These are phyloP conservation scores for Aporrectodea caliginosa DNA, from an alignment of 1,140 invertebrate genomes.

Conservation along the genomic window DNA sequence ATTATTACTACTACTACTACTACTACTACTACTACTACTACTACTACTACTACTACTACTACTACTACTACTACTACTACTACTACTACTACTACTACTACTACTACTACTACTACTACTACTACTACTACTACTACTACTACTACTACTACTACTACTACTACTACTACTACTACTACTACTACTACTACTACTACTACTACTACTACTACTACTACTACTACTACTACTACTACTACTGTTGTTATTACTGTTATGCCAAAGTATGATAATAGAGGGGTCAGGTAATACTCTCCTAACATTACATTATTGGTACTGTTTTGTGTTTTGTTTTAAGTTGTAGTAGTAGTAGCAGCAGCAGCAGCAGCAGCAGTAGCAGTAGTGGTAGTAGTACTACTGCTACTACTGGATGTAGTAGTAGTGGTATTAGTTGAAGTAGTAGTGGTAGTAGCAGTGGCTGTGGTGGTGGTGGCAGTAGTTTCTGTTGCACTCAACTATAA, in stretches of 20 bases:
- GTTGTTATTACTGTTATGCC: neutral
- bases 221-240: constrained; percentile 2
- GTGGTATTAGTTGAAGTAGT: too few species aligned
- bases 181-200: constrained; percentile 5
- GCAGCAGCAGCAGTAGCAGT: too few species aligned
- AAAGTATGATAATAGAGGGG: too few species aligned
- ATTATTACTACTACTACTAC: neutral
- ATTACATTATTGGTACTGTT: too few species aligned
- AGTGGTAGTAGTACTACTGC: too few species aligned
- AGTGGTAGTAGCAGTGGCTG: too few species aligned
- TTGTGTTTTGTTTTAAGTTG: too few species aligned
- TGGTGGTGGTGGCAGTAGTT: too few species aligned
- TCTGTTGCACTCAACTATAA: too few species aligned
- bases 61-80: constrained; percentile 5
- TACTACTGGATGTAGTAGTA: too few species aligned
- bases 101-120: constrained; percentile 7
- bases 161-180: constrained; percentile 7
- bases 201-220: constrained; percentile 7
- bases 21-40: neutral
- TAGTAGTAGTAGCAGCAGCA: too few species aligned
- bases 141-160: constrained; percentile 7
- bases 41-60: constrained; percentile 3
- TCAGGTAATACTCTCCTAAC: too few species aligned
- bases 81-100: constrained; percentile 7
- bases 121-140: constrained; percentile 5